phyloP scores from a whole-genome alignment of 1,140 invertebrate genomes.

The Drosophila varians region DNA sequence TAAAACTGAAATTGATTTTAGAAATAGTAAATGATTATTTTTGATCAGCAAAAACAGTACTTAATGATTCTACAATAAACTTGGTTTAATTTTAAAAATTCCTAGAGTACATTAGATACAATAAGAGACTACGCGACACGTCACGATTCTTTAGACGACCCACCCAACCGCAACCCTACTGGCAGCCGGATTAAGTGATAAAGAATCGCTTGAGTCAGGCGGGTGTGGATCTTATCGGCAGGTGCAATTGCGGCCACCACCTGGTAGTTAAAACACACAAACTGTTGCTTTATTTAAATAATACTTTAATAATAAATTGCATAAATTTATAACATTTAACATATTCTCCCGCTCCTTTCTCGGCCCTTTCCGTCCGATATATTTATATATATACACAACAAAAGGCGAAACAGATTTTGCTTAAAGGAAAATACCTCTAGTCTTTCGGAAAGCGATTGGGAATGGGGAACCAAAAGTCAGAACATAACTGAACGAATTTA shows the following conservation, averaged over 20 bases:
- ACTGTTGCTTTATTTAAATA: constrained; percentile 76
- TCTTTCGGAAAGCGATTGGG: constrained; percentile 1
- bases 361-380: constrained; percentile 26
- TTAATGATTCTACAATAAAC: neutral
- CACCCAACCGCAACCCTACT: constrained; percentile 1
- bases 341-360: constrained; percentile 60
- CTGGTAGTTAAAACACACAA: constrained; percentile 26
- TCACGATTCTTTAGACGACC: neutral
- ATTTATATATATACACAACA: constrained; percentile 55
- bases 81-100: neutral
- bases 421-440: constrained; percentile 27
- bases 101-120: neutral
- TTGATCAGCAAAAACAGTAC: neutral
- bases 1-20: too few species aligned
- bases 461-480: constrained; percentile 10
- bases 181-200: constrained; percentile 46
- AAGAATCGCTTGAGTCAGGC: constrained; percentile 26
- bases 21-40: neutral
- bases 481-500: constrained; percentile 6
- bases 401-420: constrained; percentile 53
- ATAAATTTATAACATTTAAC: constrained; percentile 82
- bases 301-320: constrained; percentile 83
- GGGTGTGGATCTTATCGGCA: constrained; percentile 27
- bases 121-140: neutral
- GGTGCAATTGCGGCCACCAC: constrained; percentile 12